Base-by-base conservation (phyloP, 1,140 invertebrate genomes). In the Rhopalosiphum padi region DNA sequence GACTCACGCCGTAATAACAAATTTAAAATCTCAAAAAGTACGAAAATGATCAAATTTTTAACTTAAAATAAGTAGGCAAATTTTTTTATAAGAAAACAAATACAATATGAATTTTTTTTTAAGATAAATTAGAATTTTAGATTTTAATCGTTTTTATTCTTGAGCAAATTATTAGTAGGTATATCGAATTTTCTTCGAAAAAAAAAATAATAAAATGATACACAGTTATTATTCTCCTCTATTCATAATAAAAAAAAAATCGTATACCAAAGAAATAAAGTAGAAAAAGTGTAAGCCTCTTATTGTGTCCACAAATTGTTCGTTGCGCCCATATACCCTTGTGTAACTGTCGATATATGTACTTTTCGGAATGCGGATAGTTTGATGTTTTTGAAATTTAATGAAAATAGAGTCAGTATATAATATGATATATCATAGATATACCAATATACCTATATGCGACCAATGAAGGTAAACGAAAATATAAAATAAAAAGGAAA, bases 301-400 rank as follows among this genome's bases (percentile, higher is more conserved):
- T 77, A 77, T 77, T n/a, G 60, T 77, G 60, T 77, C 60, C 30
- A 77, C n/a, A n/a, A 68, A 21, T n/a, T 77, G n/a, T 77, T 23
- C 15, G n/a, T 77, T 8, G 15, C 30, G 5, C 30, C 5, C 15
- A 68, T 68, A 83, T 41, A 41, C 82, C 82, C 7, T 22, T 8
- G 22, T 43, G 11, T 25, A 46, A 86, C 41, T 43, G 9, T 9
- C 4, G 15, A n/a, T n/a, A n/a, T 4, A 77, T 77, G 18, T 77
- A 77, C 23, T 86, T 86, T 41, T 15, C 3, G 11, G 9, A 86
- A 41, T n/a, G 30, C 60, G 41, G 25, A 23, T 41, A 88, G 30
- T 88, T 51, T 88, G 46, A 88, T 51, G 22, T 35, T 51, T 88
- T 88, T 51, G 43, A 88, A 88, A 88, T 88, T 51, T 88, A 88